Conservation (phyloP, 2,113 vertebrate genomes). For the Marcusenius ussheri region DNA sequence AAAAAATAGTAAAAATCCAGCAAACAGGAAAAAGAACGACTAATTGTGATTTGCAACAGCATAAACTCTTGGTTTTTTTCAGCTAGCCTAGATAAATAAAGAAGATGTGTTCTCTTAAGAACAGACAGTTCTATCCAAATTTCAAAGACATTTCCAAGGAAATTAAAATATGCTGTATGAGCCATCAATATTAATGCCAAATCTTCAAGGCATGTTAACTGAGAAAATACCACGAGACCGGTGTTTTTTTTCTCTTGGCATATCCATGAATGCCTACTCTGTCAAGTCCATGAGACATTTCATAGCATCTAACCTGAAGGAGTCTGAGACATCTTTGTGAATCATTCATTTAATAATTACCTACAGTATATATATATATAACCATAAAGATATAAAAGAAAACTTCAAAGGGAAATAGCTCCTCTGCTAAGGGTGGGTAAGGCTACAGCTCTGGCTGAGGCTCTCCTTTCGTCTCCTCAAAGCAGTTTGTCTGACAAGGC, state of each 20-base stretch:
- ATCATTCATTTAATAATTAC: constrained; percentile 17
- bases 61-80: not conserved
- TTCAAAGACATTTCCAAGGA: not conserved
- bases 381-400: constrained; percentile 7
- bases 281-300: constrained; percentile 14
- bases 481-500: not conserved
- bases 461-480: constrained; percentile 13
- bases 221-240: not conserved
- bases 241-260: not conserved
- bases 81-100: not conserved
- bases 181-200: constrained; percentile 19
- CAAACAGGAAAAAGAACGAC: not conserved
- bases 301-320: constrained; percentile 1
- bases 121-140: constrained; percentile 3
- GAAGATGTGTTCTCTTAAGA: not conserved
- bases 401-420: constrained; percentile 18
- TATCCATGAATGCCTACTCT: constrained; percentile 22
- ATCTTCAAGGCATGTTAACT: constrained; percentile 7
- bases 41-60: not conserved
- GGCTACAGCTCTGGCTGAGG: not conserved
- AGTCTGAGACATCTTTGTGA: not conserved
- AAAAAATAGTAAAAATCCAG: not conserved
- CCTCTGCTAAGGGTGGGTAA: not conserved
- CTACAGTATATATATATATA: constrained; percentile 20
- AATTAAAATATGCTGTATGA: constrained; percentile 15